A percentile compares a stretch with the other conserved stretches of the same genome.
These are phyloP conservation scores for Trachops cirrhosus DNA, from an alignment of 2,797 vertebrate genomes.

Conservation along the genomic window DNA sequence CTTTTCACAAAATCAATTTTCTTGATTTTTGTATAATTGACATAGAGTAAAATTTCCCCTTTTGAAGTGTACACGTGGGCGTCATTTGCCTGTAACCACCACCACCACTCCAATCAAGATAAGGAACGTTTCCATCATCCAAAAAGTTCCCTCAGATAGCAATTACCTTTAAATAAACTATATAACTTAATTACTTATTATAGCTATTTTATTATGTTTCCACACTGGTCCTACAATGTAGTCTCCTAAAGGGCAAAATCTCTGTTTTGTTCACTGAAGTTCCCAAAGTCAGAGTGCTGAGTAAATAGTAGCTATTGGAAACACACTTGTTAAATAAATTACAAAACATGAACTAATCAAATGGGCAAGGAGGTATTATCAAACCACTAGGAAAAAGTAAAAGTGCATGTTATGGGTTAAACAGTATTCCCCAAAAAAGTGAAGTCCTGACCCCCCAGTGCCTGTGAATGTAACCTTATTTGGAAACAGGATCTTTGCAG, in stretches of 20 bases:
- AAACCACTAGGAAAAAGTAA: neutral
- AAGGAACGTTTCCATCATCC: neutral
- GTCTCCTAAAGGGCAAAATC: neutral
- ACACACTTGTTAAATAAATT: neutral
- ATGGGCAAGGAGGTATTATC: neutral
- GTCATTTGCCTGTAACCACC: neutral
- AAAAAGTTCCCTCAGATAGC: neutral
- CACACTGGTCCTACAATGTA: neutral
- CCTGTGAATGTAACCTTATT: neutral
- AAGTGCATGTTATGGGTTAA: neutral
- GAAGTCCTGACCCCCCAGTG: neutral
- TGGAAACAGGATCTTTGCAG: neutral
- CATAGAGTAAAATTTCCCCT: neutral
- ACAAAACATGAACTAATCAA: neutral
- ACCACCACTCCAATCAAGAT: neutral
- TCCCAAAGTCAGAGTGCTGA: neutral
- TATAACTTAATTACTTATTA: neutral
- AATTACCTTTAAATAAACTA: neutral
- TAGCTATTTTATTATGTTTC: neutral
- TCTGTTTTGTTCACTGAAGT: neutral
- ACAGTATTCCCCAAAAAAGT: neutral
- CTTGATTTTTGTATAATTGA: neutral
- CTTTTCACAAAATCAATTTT: neutral
- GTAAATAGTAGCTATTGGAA: neutral
- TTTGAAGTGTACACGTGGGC: neutral